Percentiles rank a stretch among this genome's conserved stretches.
These are phyloP conservation scores for Mactra quadrangularis DNA, from an alignment of 1,140 invertebrate genomes.

Conservation along the genomic window DNA sequence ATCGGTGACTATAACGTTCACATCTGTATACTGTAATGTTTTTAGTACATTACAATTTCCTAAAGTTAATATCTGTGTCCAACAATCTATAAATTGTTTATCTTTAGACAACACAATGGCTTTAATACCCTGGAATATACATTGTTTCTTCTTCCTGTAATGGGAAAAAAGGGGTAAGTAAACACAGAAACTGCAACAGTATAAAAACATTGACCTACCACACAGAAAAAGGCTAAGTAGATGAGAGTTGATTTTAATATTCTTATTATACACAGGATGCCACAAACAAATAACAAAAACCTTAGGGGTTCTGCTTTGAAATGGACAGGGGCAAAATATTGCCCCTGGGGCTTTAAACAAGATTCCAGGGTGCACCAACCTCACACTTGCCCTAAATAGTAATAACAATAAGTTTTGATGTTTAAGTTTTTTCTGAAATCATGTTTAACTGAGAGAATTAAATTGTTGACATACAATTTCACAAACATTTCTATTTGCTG, in stretches of 20 bases:
- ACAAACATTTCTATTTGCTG: too few species aligned
- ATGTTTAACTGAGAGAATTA: too few species aligned
- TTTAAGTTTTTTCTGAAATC: too few species aligned
- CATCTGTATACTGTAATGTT: conserved; percentile 42
- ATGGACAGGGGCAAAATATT: too few species aligned
- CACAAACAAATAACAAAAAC: too few species aligned
- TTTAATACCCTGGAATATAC: conserved; percentile 69
- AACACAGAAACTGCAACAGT: not conserved
- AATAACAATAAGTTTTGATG: too few species aligned
- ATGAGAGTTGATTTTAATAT: not conserved
- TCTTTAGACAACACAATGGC: conserved; percentile 74
- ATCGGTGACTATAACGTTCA: conserved; percentile 77
- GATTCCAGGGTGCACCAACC: too few species aligned
- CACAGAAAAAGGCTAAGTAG: not conserved
- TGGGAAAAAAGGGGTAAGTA: not conserved
- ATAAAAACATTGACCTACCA: not conserved
- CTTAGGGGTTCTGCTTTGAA: too few species aligned
- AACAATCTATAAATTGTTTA: conserved; percentile 75
- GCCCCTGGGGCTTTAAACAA: too few species aligned
- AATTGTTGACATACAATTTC: too few species aligned
- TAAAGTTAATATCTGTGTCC: conserved; percentile 71
- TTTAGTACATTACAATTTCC: conserved; percentile 45
- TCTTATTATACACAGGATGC: not conserved
- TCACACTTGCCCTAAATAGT: too few species aligned
- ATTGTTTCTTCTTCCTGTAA: conserved; percentile 57